Base-by-base conservation (phyloP, 2,113 vertebrate genomes). In the Eurypyga helias region DNA sequence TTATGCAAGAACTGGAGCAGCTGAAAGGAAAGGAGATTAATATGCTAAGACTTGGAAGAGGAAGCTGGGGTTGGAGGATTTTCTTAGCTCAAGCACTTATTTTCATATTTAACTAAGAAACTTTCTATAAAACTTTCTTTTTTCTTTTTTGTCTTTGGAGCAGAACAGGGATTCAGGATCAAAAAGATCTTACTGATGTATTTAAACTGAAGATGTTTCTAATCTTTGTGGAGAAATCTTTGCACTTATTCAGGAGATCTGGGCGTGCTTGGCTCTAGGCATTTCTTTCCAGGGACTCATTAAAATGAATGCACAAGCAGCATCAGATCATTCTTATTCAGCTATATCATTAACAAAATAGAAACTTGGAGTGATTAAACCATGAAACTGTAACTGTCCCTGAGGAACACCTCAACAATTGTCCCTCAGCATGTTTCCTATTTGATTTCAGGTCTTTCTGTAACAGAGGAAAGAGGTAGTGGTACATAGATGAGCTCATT, bases 11-110 rank as follows among this genome's bases (percentile, higher is more conserved):
- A 90, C 62, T 90, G 72, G 65, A 94, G 57, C 57, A 96, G 90
- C 79, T 78, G 45, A 96, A 88, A 96, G 60, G 83, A 93, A 89
- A 97, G 85, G 31, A 94, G 91, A 95, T 96, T 93, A 95, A 86
- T 89, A 90, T 93, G 46, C 34, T 51, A 45, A 67, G 70, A 61
- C 58, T 90, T 86, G 65, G 72, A 71, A 73, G 66, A 41, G 62
- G 58, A 90, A 86, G 66, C 86, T 90, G 71, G 29, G n/a, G 8
- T 24, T 91, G 83, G 51, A 78, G 69, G 87, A 83, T 89, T 91
- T 69, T 78, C 29, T 78, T 87, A 95, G 60, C 86, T 89, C 69
- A 73, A 46, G 33, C 87, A 67, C 88, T 64, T 72, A 71, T 89
- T 77, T 89, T 94, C 34, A 13, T 89, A 78, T 80, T 83, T 71